Conservation (phyloP, 2,113 vertebrate genomes). For the Himantopus leucocephalus region DNA sequence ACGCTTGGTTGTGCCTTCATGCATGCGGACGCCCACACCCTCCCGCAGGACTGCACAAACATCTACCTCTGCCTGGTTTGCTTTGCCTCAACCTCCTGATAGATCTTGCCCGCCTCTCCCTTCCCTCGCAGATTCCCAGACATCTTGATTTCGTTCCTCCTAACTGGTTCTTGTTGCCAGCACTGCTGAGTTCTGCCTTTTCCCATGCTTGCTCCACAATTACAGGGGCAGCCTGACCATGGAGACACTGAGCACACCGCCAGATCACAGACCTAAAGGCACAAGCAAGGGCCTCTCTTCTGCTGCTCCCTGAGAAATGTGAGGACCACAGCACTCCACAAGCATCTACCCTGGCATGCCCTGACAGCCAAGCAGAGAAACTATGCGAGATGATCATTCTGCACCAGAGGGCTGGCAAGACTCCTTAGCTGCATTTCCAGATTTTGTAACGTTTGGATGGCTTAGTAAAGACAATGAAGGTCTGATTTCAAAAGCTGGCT, state of each 20-base stretch:
- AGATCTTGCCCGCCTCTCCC: background rate
- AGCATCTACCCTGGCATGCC: background rate
- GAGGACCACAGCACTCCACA: background rate
- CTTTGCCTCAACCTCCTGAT: background rate
- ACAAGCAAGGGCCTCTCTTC: background rate
- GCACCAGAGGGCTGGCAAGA: background rate
- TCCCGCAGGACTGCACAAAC: background rate
- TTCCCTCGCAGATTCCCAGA: background rate
- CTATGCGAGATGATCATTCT: background rate
- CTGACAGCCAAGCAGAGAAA: background rate
- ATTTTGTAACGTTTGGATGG: background rate
- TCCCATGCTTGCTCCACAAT: background rate
- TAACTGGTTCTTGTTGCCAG: background rate
- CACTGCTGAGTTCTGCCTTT: background rate
- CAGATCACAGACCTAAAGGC: background rate
- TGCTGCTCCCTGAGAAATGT: background rate
- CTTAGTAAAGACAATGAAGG: background rate
- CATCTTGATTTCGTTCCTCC: background rate
- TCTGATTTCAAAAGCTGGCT: background rate
- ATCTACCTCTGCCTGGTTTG: background rate
- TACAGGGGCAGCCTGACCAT: background rate
- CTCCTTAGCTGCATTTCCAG: background rate
- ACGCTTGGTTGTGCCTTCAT: background rate
- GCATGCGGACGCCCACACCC: rapidly evolving
- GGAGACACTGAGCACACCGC: background rate